These are phyloP conservation scores for Microcaecilia unicolor DNA, from an alignment of 2,797 vertebrate species.

Conservation along the genomic window DNA sequence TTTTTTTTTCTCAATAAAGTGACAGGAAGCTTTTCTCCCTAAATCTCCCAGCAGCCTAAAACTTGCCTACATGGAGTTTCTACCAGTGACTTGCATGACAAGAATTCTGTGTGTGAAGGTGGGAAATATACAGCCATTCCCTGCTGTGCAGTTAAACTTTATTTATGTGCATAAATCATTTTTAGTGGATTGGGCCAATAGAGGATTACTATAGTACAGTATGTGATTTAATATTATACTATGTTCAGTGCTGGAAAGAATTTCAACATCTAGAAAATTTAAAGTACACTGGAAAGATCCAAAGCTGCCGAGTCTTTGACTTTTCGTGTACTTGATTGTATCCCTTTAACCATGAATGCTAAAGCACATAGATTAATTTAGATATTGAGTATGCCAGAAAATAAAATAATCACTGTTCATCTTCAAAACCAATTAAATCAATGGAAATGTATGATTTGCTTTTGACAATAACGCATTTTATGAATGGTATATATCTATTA, in stretches of 20 bases:
- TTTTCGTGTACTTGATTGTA: too few species aligned
- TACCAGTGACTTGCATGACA: slow-evolving; percentile 15
- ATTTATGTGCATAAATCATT: slow-evolving; percentile 31
- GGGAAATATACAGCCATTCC: slow-evolving; percentile 18
- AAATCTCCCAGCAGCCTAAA: slow-evolving; percentile 23
- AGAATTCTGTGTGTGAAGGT: slow-evolving; percentile 30
- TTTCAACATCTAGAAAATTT: slow-evolving; percentile 14
- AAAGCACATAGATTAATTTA: too few species aligned
- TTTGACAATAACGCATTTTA: too few species aligned
- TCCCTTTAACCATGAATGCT: too few species aligned
- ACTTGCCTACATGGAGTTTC: slow-evolving; percentile 25
- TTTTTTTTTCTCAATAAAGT: too few species aligned
- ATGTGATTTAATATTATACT: slow-evolving; percentile 29
- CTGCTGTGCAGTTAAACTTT: slow-evolving; percentile 31
- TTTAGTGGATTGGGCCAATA: slow-evolving; percentile 25
- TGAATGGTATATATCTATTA: too few species aligned
- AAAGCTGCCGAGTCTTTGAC: too few species aligned
- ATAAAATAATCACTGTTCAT: too few species aligned
- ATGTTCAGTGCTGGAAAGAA: slow-evolving; percentile 13
- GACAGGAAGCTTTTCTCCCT: too few species aligned
- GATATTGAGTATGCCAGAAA: too few species aligned
- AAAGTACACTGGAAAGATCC: neutral
- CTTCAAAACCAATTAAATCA: too few species aligned
- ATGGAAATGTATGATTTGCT: too few species aligned
- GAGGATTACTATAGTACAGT: slow-evolving; percentile 28